Conservation (phyloP, 2,113 vertebrate genomes). For the Myanophis thanlyinensis region DNA sequence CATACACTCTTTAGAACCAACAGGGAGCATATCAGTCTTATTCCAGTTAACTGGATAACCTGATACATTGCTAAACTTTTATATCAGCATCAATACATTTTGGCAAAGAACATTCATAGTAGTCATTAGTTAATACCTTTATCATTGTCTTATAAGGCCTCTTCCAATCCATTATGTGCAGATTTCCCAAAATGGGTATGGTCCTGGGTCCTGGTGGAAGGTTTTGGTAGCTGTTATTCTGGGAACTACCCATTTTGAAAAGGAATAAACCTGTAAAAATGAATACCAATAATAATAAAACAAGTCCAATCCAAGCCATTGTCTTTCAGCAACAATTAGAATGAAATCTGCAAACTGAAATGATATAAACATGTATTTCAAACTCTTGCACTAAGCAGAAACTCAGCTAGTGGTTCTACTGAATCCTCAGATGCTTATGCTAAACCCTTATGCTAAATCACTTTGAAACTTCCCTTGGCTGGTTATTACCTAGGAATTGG, state of each 20-base stretch:
- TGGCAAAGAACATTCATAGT: not conserved
- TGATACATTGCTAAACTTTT: not conserved
- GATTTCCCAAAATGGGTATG: not conserved
- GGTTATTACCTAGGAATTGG: no score
- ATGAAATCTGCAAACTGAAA: not conserved
- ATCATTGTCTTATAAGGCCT: not conserved
- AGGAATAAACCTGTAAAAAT: constrained; percentile 30
- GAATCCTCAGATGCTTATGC: not conserved
- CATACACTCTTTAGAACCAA: not conserved
- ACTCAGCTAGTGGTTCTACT: not conserved
- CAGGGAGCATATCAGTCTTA: not conserved
- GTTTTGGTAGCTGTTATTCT: not conserved
- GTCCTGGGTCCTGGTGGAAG: not conserved
- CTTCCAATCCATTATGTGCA: not conserved
- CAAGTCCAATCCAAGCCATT: no score
- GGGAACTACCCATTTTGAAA: constrained; percentile 23
- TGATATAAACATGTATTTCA: not conserved
- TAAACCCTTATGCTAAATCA: not conserved
- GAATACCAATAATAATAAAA: not conserved
- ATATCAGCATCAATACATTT: not conserved
- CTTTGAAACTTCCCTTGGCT: no score
- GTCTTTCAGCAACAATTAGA: not conserved
- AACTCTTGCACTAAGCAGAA: not conserved
- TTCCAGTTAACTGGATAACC: not conserved
- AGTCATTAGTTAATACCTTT: not conserved